Base-by-base conservation (phyloP, 2,113 vertebrate species). In the Archilochus colubris region DNA sequence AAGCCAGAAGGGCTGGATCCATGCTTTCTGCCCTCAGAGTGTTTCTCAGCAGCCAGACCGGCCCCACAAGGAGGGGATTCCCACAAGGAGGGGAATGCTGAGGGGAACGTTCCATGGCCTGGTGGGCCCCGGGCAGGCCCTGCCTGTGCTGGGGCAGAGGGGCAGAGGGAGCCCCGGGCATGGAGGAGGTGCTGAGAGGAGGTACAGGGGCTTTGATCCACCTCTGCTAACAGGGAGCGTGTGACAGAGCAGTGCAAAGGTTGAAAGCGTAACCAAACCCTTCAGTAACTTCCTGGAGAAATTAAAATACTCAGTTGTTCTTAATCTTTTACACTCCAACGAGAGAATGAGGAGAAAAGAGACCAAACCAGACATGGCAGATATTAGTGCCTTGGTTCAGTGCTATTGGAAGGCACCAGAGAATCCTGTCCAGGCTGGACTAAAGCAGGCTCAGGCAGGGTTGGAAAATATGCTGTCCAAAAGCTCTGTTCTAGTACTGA, bases 181-280 rank as follows among this genome's bases (percentile, higher is more conserved):
- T 40, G 40, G 40, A 40, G 40, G 40, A 40, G 40, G 40, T 40
- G 40, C 40, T 40, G 40, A 40, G 40, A 40, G 40, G 40, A 40
- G 40, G 11, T 10, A 4, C 40, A 40, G 40, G 40, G 40, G 27
- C 57, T 55, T 62, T 23, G 31, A 6, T 24, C 63, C 15, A 53
- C 23, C 33, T 38, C 27, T 4, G 1, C 40, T 33, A 40, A 67
- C 58, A 79, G 30, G 50, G n/a, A 80, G 38, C 46, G 87, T 57
- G 78, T 13, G 24, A 18, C 44, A 68, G n/a, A 82, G 18, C 53
- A 72, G 3, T 7, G 36, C 1, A 1, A n/a, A 58, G n/a, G 46
- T 0, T 28, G 36, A 57, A 92, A 82, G 46, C 4, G 3, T 24
- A 54, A 44, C 55, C 40, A 27, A 10, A 1, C 0, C 14, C 27